Evolutionary conservation across 2,113 vertebrate species (phyloP).

Genomic region (Pomatostomus ruficeps): DNA sequence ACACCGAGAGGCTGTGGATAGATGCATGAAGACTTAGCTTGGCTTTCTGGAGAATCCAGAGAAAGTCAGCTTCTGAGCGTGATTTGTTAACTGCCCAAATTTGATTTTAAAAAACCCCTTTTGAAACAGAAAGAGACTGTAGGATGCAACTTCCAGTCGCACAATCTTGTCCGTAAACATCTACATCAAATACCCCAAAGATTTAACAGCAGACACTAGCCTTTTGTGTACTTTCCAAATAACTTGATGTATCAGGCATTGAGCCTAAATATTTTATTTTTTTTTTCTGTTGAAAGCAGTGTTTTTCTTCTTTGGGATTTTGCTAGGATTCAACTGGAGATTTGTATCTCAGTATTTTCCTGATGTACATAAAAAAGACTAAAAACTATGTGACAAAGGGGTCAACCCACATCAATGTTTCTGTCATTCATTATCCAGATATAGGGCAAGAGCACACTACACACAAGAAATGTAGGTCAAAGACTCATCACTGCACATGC

Average conservation of each 20-base stretch:
- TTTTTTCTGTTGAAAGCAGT: neutral
- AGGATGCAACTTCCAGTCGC: neutral
- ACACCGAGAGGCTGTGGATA: neutral
- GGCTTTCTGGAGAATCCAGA: neutral
- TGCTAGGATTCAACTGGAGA: neutral
- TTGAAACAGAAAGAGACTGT: neutral
- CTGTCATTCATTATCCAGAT: neutral
- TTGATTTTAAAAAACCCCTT: neutral
- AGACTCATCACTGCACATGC: neutral
- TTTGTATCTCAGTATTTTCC: neutral
- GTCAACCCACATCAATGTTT: neutral
- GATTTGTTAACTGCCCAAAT: neutral
- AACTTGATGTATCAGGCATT: neutral
- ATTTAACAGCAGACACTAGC: neutral
- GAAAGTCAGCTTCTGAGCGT: neutral
- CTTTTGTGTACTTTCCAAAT: neutral
- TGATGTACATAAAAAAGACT: neutral
- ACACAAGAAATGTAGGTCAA: constrained; percentile 36
- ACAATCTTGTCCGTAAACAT: neutral
- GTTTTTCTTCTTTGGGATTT: neutral
- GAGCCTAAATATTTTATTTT: neutral
- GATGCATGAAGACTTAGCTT: neutral
- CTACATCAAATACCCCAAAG: neutral
- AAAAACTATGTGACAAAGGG: neutral
- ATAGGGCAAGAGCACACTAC: neutral